Base-by-base conservation (phyloP, 1,140 invertebrate genomes). In the Pentalonia nigronervosa region DNA sequence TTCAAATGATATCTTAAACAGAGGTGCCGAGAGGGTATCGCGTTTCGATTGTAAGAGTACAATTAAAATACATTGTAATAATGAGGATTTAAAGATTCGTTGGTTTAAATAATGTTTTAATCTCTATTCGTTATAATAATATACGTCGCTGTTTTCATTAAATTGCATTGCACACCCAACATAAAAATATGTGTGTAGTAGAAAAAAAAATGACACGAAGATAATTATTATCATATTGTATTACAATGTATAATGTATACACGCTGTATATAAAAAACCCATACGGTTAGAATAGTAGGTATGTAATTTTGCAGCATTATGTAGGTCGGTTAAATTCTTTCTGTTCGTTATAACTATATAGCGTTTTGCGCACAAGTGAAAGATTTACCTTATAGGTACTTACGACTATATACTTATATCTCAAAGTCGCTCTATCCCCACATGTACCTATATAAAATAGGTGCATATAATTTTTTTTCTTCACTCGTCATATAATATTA, bases 161-260 rank as follows among this genome's bases (percentile, higher is more conserved):
- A 67, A 67, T n/a, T 14, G 60, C 60, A 6, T n/a, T n/a, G 60
- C 60, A n/a, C n/a, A 76, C 60, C n/a, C 14, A 76, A n/a, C n/a
- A 23, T 53, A 76, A n/a, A 41, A 41, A 41, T 41, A 76, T 76
- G 30, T 76, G 21, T 20, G 60, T 20, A n/a, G 60, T 17, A 76
- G 60, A n/a, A 17, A 76, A 76, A 76, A 76, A 76, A 76, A 76
- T 76, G 60, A 76, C 60, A 76, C 60, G 60, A 14, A 76, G 60
- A 76, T 76, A 76, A 76, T 76, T 76, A n/a, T 76, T 76, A 76
- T 76, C 30, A 76, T 76, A 76, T 76, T 76, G n/a, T n/a, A 76
- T 76, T 76, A 76, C 60, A 76, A 76, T n/a, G 60, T 76, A n/a
- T 76, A 76, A 76, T n/a, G n/a, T n/a, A 17, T n/a, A n/a, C n/a